Conservation (phyloP, 1,140 invertebrate species). For the Bombus pascuorum region DNA sequence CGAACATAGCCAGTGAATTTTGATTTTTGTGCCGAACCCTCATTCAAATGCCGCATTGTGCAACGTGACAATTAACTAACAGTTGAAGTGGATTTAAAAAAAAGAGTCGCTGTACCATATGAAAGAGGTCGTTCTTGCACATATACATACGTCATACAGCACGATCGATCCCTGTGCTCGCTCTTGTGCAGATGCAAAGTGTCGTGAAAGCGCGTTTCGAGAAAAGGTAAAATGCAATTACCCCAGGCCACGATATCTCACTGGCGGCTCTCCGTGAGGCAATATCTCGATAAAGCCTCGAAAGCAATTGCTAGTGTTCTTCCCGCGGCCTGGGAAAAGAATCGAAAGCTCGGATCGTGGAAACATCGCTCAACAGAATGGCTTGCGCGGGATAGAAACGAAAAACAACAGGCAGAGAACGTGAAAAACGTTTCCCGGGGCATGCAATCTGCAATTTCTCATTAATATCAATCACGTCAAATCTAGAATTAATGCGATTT, state of each 20-base stretch:
- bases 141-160: neutral
- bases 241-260: neutral
- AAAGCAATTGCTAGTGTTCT: constrained; percentile 6
- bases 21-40: too few species aligned
- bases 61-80: neutral
- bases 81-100: neutral
- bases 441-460: neutral
- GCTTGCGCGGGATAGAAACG: neutral
- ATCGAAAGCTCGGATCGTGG: neutral
- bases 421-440: neutral
- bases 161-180: constrained; percentile 7
- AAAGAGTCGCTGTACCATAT: neutral
- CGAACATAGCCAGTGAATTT: too few species aligned
- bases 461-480: constrained; percentile 31
- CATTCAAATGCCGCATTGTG: neutral
- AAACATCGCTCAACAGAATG: neutral
- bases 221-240: constrained; percentile 26
- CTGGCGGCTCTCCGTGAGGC: neutral
- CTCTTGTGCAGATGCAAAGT: neutral
- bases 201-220: constrained; percentile 18
- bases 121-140: neutral
- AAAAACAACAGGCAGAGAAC: neutral
- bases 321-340: neutral
- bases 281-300: constrained; percentile 23
- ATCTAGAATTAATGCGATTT: constrained; percentile 4